Percentiles rank a stretch among this genome's conserved stretches.
Conservation (phyloP, 2,888 invertebrate species). For the Xestia sexstrigata region DNA sequence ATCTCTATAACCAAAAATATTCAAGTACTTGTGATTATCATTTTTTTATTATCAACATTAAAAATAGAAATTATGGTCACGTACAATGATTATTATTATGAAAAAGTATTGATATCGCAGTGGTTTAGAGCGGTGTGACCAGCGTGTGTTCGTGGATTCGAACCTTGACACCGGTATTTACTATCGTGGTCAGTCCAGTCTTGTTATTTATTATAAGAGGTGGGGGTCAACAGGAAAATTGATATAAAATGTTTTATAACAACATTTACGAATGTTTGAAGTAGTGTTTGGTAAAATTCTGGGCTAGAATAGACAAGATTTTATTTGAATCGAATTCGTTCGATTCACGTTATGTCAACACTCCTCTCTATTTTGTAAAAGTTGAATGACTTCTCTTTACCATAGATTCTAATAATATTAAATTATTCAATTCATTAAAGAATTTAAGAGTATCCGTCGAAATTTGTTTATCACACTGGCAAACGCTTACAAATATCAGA, state of each 20-base stretch:
- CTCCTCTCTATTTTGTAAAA: background rate
- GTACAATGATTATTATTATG: slow-evolving; percentile 30
- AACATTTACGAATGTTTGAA: background rate
- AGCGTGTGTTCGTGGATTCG: slow-evolving; percentile 56
- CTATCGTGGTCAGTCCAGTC: slow-evolving; percentile 56
- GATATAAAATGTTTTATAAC: slow-evolving; percentile 20
- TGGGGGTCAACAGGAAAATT: slow-evolving; percentile 35
- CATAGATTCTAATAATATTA: background rate
- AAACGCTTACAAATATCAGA: background rate
- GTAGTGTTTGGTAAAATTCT: background rate
- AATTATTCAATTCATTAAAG: background rate
- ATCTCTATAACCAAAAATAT: slow-evolving; percentile 7
- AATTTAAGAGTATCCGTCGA: background rate
- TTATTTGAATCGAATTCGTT: background rate
- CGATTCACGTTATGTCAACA: background rate
- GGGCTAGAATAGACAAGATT: background rate
- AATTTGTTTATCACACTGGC: background rate
- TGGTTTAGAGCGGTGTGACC: slow-evolving; percentile 49
- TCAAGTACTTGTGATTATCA: background rate
- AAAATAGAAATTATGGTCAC: background rate
- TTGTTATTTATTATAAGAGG: slow-evolving; percentile 48
- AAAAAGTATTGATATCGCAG: slow-evolving; percentile 38
- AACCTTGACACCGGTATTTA: slow-evolving; percentile 69
- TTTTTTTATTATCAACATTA: slow-evolving; percentile 1
- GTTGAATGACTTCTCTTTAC: background rate